Base-by-base conservation (phyloP, 2,113 vertebrate genomes). In the Cebus imitator region DNA sequence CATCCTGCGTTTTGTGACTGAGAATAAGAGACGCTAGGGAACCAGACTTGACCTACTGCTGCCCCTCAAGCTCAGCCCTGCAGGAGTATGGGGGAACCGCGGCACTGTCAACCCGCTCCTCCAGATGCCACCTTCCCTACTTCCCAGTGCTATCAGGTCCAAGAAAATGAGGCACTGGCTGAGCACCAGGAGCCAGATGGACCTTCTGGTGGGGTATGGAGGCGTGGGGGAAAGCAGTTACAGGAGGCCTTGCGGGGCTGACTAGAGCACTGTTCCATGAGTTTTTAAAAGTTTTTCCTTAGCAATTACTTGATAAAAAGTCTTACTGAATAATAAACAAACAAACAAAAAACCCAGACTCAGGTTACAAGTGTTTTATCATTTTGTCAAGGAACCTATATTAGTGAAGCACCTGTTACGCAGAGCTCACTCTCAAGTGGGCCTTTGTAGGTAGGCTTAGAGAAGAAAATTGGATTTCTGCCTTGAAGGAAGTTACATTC, bases 331-430 rank as follows among this genome's bases (percentile, higher is more conserved):
- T 20, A 23, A 73, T 70, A 25, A 37, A 61, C 48, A 50, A 73
- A 16, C 68, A 55, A 80, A 55, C n/a, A 20, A 88, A 48, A 45
- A 14, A 2, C 32, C 20, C n/a, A 75, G 48, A 75, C 21, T 75
- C 48, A 92, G 79, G 66, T 32, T 83, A 83, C 18, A 66, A 94
- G 70, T 57, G 43, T 76, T 78, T 96, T 70, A 55, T 61, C 11
- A 23, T 94, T 96, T 96, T 80, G 48, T 88, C 48, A 55, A 94
- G 89, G 70, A 64, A 81, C 25, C 55, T 27, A 11, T 66, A 37
- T 23, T 37, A 70, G 80, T 58, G 11, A 80, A n/a, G 52, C 14
- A 66, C 7, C 50, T 68, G 20, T n/a, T 66, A 16, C 0, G 10
- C 10, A 37, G 23, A 81, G 20, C 76, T 45, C 18, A 27, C 32